A percentile compares a stretch with the other conserved stretches of the same genome.
These are phyloP conservation scores for Nycticryphes semicollaris DNA, from an alignment of 2,113 vertebrate genomes.

Conservation along the genomic window DNA sequence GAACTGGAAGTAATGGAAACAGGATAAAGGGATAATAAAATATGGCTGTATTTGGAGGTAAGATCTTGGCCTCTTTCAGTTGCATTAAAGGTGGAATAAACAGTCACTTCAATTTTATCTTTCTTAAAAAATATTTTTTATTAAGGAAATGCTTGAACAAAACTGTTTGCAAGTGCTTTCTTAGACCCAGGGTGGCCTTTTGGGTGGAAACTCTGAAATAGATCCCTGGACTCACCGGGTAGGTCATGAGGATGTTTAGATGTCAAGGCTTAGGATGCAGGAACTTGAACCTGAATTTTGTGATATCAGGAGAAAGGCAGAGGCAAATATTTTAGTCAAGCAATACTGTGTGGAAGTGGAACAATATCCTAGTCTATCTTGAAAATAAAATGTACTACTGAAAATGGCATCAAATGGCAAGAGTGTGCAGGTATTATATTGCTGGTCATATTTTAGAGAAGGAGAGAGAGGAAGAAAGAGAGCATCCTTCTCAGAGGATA, in stretches of 20 bases:
- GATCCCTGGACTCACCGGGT: not conserved
- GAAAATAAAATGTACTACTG: not conserved
- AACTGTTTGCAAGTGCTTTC: not conserved
- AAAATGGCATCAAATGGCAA: not conserved
- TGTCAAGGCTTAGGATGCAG: not conserved
- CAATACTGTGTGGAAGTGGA: not conserved
- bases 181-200: not conserved
- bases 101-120: not conserved
- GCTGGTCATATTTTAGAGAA: slow-evolving; percentile 21
- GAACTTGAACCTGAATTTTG: not conserved
- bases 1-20: not conserved
- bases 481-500: slow-evolving; percentile 80
- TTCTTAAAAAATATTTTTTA: not conserved
- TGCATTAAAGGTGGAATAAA: not conserved
- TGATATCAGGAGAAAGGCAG: not conserved
- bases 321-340: not conserved
- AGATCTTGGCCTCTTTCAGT: not conserved
- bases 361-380: not conserved
- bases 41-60: not conserved
- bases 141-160: not conserved
- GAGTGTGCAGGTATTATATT: not conserved
- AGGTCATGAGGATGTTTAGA: not conserved
- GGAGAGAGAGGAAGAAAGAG: slow-evolving; percentile 76
- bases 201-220: not conserved
- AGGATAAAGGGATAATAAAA: not conserved